Percentiles rank a stretch among this genome's conserved stretches.
phyloP scores from a whole-genome alignment of 2,113 vertebrate genomes.

The Butorides virescens region DNA sequence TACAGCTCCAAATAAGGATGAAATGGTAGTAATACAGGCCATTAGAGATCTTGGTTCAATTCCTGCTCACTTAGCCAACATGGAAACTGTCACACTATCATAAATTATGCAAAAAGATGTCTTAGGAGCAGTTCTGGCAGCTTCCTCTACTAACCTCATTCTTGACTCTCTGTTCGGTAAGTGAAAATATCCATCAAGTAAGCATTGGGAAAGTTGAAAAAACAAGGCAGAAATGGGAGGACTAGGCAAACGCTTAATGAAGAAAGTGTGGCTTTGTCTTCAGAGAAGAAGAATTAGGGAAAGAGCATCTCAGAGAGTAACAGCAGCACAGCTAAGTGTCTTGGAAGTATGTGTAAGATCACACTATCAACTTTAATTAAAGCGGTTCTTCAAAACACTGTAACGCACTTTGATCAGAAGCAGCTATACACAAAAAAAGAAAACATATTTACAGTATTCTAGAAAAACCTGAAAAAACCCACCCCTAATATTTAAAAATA shows the following conservation, averaged over 20 bases:
- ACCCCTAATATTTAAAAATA: not conserved
- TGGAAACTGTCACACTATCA: not conserved
- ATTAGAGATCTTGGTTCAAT: not conserved
- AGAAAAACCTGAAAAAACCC: not conserved
- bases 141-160: not conserved
- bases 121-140: not conserved
- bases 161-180: not conserved
- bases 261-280: not conserved
- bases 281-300: not conserved
- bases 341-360: not conserved
- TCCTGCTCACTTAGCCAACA: not conserved
- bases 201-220: not conserved
- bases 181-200: not conserved
- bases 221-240: not conserved
- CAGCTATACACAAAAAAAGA: not conserved
- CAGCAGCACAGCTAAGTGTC: not conserved
- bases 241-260: not conserved
- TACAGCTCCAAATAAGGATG: constrained; percentile 12
- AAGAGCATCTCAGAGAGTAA: not conserved
- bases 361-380: not conserved
- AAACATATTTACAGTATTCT: not conserved
- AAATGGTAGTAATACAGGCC: not conserved
- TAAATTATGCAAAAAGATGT: not conserved
- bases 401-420: not conserved
- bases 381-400: not conserved